phyloP scores from a whole-genome alignment of 1,140 invertebrate genomes.

The Musca vetustissima region DNA sequence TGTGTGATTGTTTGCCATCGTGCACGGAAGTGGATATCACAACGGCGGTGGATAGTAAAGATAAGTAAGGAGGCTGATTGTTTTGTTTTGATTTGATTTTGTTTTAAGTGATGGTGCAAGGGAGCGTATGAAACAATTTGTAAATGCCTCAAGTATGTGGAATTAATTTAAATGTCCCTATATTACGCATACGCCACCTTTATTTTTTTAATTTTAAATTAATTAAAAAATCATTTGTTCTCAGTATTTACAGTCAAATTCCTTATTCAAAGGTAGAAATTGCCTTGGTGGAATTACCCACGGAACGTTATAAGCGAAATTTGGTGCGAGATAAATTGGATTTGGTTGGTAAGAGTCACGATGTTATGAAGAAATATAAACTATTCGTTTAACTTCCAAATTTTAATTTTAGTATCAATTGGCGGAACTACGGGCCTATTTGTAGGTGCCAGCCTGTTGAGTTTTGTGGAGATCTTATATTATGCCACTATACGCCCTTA shows the following conservation, averaged over 20 bases:
- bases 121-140: too few relatives aligned
- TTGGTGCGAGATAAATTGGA: conserved; percentile 64
- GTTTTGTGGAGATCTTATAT: conserved; percentile 65
- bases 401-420: conserved; percentile 60
- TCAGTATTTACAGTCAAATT: conserved; percentile 38
- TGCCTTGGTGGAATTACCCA: conserved; percentile 60
- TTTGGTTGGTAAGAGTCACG: conserved; percentile 61
- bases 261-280: conserved; percentile 59
- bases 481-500: conserved; percentile 58
- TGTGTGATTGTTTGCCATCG: conserved; percentile 65
- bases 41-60: conserved; percentile 60
- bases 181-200: neutral
- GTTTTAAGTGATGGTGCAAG: too few relatives aligned
- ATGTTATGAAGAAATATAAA: too few relatives aligned
- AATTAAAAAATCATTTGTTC: too few relatives aligned
- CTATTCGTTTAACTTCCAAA: neutral
- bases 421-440: conserved; percentile 66
- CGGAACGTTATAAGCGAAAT: conserved; percentile 63
- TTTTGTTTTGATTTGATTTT: neutral
- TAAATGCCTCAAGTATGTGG: too few relatives aligned
- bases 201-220: neutral
- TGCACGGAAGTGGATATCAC: conserved; percentile 66
- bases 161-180: neutral
- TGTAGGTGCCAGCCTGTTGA: conserved; percentile 65
- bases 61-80: conserved; percentile 37